Conservation (phyloP, 2,113 vertebrate species). For the Brachirus orientalis region DNA sequence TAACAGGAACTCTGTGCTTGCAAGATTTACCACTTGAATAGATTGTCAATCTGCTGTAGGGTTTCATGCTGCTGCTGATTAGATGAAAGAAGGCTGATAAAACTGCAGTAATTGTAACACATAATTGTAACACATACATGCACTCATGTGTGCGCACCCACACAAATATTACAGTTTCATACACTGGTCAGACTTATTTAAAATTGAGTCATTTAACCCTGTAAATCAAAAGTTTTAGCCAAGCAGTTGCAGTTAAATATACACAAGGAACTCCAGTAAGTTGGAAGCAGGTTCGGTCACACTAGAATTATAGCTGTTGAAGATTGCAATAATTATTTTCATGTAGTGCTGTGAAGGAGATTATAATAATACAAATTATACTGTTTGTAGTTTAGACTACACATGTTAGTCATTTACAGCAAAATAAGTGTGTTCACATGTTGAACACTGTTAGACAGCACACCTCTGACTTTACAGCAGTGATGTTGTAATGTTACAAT, state of each 20-base stretch:
- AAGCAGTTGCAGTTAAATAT: neutral
- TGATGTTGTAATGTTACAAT: slow-evolving; percentile 2
- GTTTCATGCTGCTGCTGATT: neutral
- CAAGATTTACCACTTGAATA: too few relatives aligned
- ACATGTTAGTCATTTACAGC: neutral
- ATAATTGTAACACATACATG: too few relatives aligned
- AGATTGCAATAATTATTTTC: neutral
- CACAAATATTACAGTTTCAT: too few relatives aligned
- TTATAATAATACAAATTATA: neutral
- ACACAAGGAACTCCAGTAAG: neutral
- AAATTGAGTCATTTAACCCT: too few relatives aligned
- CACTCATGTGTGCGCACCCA: too few relatives aligned
- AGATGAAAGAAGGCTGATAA: too few relatives aligned
- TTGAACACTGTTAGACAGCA: too few relatives aligned
- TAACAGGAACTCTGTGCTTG: neutral
- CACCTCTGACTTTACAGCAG: slow-evolving; percentile 1
- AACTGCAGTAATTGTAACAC: neutral
- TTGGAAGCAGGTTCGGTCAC: neutral
- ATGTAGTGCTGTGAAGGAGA: neutral
- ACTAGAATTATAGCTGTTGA: slow-evolving; percentile 1
- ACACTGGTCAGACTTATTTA: too few relatives aligned
- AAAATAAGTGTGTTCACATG: neutral
- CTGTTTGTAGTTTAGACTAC: neutral
- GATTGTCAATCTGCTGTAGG: neutral
- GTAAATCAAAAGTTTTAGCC: too few relatives aligned